Evolutionary conservation across 2,113 vertebrate species (phyloP).

Genomic region (Fulica atra): DNA sequence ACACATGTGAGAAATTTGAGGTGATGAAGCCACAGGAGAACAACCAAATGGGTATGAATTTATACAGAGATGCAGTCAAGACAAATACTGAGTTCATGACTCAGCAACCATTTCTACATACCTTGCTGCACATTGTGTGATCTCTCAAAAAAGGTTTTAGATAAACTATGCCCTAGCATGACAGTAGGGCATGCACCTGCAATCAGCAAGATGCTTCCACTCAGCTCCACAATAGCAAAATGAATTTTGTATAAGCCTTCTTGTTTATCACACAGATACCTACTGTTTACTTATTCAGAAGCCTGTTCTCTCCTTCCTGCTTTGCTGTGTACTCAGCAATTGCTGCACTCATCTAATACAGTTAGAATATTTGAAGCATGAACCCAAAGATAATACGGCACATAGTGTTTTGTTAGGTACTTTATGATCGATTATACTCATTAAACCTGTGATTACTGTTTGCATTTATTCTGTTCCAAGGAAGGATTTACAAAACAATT

Average conservation of each 20-base stretch:
- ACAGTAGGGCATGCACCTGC: background rate
- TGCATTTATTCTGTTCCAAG: conserved; percentile 41
- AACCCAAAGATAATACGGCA: conserved; percentile 12
- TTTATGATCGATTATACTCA: conserved; percentile 52
- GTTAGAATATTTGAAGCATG: background rate
- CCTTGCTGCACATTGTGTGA: background rate
- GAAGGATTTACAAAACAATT: conserved; percentile 50
- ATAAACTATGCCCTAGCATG: background rate
- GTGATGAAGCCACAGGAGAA: background rate
- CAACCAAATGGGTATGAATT: background rate
- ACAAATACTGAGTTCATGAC: background rate
- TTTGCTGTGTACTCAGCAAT: background rate
- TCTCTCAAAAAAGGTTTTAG: background rate
- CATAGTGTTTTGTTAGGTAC: background rate
- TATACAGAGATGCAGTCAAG: background rate
- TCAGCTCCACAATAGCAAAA: background rate
- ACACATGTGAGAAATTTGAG: background rate
- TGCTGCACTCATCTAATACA: background rate
- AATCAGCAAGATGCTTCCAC: background rate
- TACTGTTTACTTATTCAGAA: background rate
- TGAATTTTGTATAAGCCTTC: background rate
- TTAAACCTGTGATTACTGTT: conserved; percentile 62
- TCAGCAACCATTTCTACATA: background rate
- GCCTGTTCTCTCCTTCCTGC: background rate
- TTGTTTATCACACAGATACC: background rate